Evolutionary conservation across 2,113 vertebrate species (phyloP), one percentile per base, ranked within the genome.

Genomic region (Podarcis cretensis): DNA sequence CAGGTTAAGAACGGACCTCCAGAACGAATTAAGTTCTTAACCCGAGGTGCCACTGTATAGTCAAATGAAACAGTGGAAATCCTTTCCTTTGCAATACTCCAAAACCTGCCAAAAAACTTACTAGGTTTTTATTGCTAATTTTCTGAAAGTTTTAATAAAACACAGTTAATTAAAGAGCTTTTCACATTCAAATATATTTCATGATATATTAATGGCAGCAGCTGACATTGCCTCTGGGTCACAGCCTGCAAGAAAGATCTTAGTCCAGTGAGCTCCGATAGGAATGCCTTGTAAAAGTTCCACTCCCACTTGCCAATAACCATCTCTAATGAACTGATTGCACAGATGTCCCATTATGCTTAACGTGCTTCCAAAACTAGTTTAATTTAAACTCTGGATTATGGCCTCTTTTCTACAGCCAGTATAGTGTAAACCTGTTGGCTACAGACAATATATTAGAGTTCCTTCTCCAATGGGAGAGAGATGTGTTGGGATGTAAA

Each of bases 281-380:
- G 87, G 75, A 91, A 85, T 89, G 32, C 54, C n/a, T 93, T 87
- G 65, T 9, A 88, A 48, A 89, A 91, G 81, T 85, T 25, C n/a
- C 21, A 91, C 54, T 48, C 27, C 68, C 73, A 66, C 81, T 9
- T 9, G 86, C 37, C 73, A 91, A 43, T 74, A 43, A 37, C 37
- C 76, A 32, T 71, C 32, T 84, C 20, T 90, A 90, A 85, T 59
- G 32, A 89, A 37, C 48, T 65, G 74, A 66, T 16, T 21, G 63
- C 85, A 79, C 73, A 86, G 75, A 86, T 84, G 68, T 84, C 43
- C 83, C 68, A 68, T 69, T 83, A 66, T 43, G 25, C 37, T 69
- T 82, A 82, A 82, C 27, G 35, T 82, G 81, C 10, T 66, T 83
- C 81, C 81, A 68, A 83, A 65, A 23, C 30, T 71, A 57, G 40